Percentiles rank a stretch among this genome's conserved stretches.
These are phyloP conservation scores for Ceramica pisi DNA, from an alignment of 2,888 invertebrate species.

Conservation along the genomic window DNA sequence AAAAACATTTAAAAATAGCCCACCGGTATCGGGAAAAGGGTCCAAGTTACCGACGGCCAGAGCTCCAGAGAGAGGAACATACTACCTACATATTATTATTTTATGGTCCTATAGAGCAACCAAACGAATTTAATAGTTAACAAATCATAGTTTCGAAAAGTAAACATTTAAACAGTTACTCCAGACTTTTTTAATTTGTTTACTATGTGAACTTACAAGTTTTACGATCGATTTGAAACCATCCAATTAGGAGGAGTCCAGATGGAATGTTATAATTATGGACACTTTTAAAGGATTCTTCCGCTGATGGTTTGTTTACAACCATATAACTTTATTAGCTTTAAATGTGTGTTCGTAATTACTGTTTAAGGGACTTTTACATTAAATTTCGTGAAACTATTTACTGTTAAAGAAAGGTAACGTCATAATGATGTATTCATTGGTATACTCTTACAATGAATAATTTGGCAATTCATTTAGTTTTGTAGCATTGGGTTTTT, in stretches of 20 bases:
- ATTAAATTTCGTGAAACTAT: not conserved
- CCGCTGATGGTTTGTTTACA: slow-evolving; percentile 73
- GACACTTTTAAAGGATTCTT: slow-evolving; percentile 68
- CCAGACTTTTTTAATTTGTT: slow-evolving; percentile 57
- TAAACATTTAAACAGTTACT: slow-evolving; percentile 13
- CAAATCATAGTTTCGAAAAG: not conserved
- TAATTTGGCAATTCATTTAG: not conserved
- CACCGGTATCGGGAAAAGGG: no score
- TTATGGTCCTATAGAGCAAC: not conserved
- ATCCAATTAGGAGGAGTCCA: slow-evolving; percentile 71
- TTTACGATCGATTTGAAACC: slow-evolving; percentile 68
- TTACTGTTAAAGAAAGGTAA: not conserved
- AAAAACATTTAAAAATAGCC: no score
- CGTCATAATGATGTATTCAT: not conserved
- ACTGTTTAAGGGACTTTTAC: slow-evolving; percentile 43
- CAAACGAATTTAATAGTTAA: not conserved
- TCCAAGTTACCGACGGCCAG: no score
- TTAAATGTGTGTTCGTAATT: slow-evolving; percentile 71
- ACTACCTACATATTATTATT: no score
- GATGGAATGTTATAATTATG: slow-evolving; percentile 71
- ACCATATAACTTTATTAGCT: slow-evolving; percentile 77
- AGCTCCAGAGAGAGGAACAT: no score
- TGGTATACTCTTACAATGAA: not conserved
- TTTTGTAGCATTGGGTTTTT: no score
- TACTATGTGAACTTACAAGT: slow-evolving; percentile 62